Conservation (phyloP, 2,888 invertebrate genomes). For the Helobdella robusta region DNA sequence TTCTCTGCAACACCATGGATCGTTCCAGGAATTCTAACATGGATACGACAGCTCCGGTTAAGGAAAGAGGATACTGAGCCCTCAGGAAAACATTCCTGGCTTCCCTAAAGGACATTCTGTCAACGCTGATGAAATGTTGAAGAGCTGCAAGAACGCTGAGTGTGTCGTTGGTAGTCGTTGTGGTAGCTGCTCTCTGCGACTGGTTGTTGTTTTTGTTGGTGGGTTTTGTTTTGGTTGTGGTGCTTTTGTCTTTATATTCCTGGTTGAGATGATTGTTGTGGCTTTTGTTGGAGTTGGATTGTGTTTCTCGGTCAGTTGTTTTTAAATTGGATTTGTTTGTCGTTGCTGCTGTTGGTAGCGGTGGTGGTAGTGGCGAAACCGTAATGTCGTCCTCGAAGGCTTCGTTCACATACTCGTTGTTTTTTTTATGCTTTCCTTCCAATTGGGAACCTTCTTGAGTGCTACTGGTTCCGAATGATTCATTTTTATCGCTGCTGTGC, state of each 20-base stretch:
- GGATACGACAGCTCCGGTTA: slow-evolving; percentile 8
- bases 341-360: too few relatives aligned
- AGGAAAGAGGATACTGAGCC: slow-evolving; percentile 4
- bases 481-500: background rate
- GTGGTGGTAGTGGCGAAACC: too few relatives aligned
- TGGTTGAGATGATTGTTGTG: background rate
- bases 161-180: slow-evolving; percentile 4
- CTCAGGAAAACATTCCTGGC: slow-evolving; percentile 2
- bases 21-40: background rate
- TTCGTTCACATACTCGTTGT: background rate
- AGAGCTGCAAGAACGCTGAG: slow-evolving; percentile 7
- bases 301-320: background rate
- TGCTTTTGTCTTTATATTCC: background rate
- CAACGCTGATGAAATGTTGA: slow-evolving; percentile 16
- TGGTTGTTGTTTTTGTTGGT: background rate
- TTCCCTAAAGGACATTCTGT: slow-evolving; percentile 13
- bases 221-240: background rate
- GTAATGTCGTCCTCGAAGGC: too few relatives aligned
- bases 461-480: background rate
- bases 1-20: background rate
- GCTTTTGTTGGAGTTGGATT: background rate
- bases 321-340: too few relatives aligned
- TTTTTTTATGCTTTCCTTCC: too few relatives aligned
- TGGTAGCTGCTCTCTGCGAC: background rate
- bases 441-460: too few relatives aligned